These are phyloP conservation scores for Rhingia rostrata DNA, from an alignment of 2,888 invertebrate genomes.

Conservation along the genomic window DNA sequence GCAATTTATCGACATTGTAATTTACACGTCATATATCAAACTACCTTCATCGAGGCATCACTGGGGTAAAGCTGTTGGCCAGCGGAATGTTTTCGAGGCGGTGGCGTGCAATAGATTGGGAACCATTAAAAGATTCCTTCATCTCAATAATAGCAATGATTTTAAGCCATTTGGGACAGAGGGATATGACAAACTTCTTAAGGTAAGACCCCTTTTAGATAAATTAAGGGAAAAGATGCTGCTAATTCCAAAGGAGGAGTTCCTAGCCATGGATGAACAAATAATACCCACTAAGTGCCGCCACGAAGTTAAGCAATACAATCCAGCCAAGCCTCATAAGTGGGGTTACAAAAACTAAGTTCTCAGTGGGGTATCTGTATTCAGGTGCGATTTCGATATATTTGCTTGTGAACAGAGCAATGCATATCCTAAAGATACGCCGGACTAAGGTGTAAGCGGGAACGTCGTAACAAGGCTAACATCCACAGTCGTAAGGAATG, in stretches of 20 bases:
- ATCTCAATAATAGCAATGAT: slow-evolving; percentile 49
- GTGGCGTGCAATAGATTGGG: slow-evolving; percentile 39
- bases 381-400: too few species aligned
- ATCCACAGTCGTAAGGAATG: not conserved
- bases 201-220: slow-evolving; percentile 31
- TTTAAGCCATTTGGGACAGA: too few species aligned
- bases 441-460: slow-evolving; percentile 8
- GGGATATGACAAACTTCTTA: slow-evolving; percentile 48
- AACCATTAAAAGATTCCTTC: slow-evolving; percentile 35
- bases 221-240: slow-evolving; percentile 31
- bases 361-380: too few species aligned
- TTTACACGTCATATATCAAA: slow-evolving; percentile 9
- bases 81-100: slow-evolving; percentile 3
- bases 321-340: too few species aligned
- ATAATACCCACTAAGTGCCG: too few species aligned
- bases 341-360: too few species aligned
- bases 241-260: slow-evolving; percentile 39
- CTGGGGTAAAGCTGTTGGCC: slow-evolving; percentile 28
- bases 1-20: slow-evolving; percentile 3
- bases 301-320: too few species aligned
- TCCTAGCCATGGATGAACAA: too few species aligned
- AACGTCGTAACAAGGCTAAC: slow-evolving; percentile 20
- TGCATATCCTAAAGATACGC: not conserved
- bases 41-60: not conserved
- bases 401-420: slow-evolving; percentile 17